A percentile compares a stretch with the other conserved stretches of the same genome.
phyloP scores from a whole-genome alignment of 1,140 invertebrate genomes.

The Habropoda laboriosa region DNA sequence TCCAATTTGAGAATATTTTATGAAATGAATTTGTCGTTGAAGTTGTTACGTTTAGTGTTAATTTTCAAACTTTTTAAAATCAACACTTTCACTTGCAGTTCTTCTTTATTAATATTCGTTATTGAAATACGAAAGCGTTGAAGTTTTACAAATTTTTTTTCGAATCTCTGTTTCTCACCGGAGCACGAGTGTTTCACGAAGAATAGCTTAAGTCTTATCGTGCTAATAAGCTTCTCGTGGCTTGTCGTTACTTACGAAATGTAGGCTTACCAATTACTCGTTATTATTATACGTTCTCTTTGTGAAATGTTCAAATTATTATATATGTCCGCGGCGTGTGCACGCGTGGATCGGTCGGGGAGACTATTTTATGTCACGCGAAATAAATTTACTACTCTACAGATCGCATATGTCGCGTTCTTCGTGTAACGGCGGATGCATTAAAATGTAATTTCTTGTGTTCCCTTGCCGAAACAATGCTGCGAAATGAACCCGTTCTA shows the following conservation, averaged over 20 bases:
- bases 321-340: background rate
- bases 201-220: background rate
- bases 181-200: conserved; percentile 3
- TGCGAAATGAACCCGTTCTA: background rate
- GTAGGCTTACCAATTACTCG: background rate
- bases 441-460: conserved; percentile 10
- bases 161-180: too few relatives aligned
- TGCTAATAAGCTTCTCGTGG: background rate
- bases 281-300: background rate
- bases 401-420: background rate
- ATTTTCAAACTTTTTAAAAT: too few relatives aligned
- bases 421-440: too few relatives aligned
- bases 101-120: too few relatives aligned
- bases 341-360: background rate
- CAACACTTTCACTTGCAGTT: too few relatives aligned
- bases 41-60: too few relatives aligned
- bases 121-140: too few relatives aligned
- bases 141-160: too few relatives aligned
- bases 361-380: conserved; percentile 1
- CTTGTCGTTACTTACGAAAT: background rate
- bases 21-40: background rate
- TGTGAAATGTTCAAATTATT: background rate
- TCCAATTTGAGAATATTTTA: background rate
- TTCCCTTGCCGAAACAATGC: background rate
- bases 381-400: conserved; percentile 5